These are phyloP conservation scores for Nasonovia ribisnigri DNA, from an alignment of 2,888 invertebrate genomes.

Conservation along the genomic window DNA sequence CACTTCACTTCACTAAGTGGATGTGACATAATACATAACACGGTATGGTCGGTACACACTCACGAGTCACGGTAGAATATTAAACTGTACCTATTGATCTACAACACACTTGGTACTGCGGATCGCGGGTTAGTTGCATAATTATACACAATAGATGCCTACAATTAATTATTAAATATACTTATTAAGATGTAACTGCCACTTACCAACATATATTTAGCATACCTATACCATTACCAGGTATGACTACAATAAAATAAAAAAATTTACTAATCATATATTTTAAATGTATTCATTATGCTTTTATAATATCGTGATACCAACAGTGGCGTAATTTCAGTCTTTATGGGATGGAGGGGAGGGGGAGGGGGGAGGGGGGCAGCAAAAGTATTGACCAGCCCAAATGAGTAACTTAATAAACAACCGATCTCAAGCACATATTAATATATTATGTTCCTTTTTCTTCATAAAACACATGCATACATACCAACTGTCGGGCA, in stretches of 20 bases:
- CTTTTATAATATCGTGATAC: neutral
- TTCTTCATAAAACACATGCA: too few relatives aligned
- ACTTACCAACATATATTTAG: neutral
- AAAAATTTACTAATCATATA: neutral
- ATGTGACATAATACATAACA: neutral
- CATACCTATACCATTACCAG: neutral
- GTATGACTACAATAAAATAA: neutral
- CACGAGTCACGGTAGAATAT: neutral
- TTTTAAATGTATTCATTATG: neutral
- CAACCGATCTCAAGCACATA: too few relatives aligned
- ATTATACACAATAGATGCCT: neutral
- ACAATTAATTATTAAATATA: neutral
- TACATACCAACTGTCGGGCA: too few relatives aligned
- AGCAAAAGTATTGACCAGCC: too few relatives aligned
- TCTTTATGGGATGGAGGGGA: too few relatives aligned
- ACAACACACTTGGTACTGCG: neutral
- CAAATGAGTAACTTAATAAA: too few relatives aligned
- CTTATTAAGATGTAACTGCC: neutral
- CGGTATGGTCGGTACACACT: neutral
- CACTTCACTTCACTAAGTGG: neutral
- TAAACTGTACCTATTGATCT: neutral
- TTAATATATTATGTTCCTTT: too few relatives aligned
- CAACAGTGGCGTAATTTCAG: too few relatives aligned
- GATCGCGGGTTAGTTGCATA: neutral
- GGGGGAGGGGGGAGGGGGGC: too few relatives aligned